Percentiles rank a stretch among this genome's conserved stretches.
Evolutionary conservation across 2,113 vertebrate species (phyloP).

Genomic region (Danionella cerebrum): DNA sequence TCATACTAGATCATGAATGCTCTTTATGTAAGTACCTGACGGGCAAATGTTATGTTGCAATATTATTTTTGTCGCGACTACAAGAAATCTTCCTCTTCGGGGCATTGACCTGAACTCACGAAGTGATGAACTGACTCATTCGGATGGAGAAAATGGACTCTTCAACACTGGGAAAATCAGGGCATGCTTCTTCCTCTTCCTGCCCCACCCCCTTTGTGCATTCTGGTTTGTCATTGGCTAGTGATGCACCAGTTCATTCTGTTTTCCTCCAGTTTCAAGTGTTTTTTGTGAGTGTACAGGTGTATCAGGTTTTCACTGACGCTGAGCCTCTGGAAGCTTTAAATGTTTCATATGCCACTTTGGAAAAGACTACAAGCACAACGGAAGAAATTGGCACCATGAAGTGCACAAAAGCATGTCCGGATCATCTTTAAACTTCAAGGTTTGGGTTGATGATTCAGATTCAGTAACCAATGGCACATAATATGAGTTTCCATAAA

Average conservation of each 20-base stretch:
- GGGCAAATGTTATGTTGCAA: slow-evolving; percentile 65
- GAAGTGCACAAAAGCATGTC: background rate
- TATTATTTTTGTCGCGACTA: slow-evolving; percentile 59
- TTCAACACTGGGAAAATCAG: background rate
- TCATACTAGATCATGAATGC: slow-evolving; percentile 67
- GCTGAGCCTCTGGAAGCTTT: background rate
- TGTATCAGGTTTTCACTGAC: background rate
- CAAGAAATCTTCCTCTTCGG: slow-evolving; percentile 28
- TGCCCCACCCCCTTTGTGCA: slow-evolving; percentile 2
- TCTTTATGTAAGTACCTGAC: slow-evolving; percentile 68
- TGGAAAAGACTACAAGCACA: slow-evolving; percentile 36
- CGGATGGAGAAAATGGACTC: slow-evolving; percentile 16
- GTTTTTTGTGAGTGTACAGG: background rate
- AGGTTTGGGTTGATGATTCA: background rate
- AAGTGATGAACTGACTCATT: slow-evolving; percentile 7
- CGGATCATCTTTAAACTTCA: background rate
- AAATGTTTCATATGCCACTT: slow-evolving; percentile 1
- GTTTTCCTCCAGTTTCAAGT: slow-evolving; percentile 15
- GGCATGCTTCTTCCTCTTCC: background rate
- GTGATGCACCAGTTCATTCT: background rate
- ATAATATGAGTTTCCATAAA: background rate
- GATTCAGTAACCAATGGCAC: background rate
- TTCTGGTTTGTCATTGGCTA: slow-evolving; percentile 8
- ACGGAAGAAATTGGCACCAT: slow-evolving; percentile 4
- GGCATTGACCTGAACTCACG: slow-evolving; percentile 4